Evolutionary conservation across 2,888 invertebrate genomes (phyloP).

Genomic region (Liodrosophila aerea): DNA sequence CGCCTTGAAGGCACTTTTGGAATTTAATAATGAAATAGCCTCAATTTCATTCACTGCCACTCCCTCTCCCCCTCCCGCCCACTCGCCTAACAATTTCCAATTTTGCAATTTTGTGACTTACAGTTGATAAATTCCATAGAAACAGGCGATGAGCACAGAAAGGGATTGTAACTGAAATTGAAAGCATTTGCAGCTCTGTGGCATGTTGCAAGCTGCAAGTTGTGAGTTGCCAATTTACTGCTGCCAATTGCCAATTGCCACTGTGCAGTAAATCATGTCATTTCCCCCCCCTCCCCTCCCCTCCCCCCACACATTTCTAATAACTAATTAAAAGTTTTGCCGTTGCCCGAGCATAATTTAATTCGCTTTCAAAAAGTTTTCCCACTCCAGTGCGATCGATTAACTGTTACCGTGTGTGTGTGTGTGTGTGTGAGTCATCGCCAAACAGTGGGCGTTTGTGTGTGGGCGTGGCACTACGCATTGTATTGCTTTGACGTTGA

Average conservation of each 20-base stretch:
- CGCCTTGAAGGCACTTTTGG: constrained; percentile 57
- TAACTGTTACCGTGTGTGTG: not conserved
- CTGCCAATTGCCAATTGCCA: constrained; percentile 34
- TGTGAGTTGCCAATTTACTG: constrained; percentile 24
- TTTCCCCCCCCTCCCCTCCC: too few species aligned
- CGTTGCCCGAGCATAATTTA: constrained; percentile 31
- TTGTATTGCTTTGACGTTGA: constrained; percentile 28
- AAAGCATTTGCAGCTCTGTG: constrained; percentile 23
- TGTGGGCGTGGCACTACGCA: constrained; percentile 4
- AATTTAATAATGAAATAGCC: constrained; percentile 78
- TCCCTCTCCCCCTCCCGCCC: not conserved
- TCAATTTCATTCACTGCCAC: constrained; percentile 33
- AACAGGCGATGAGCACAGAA: constrained; percentile 15
- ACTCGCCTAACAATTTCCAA: constrained; percentile 56
- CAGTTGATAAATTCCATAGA: constrained; percentile 66
- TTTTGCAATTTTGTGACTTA: constrained; percentile 62
- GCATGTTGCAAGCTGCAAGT: constrained; percentile 20
- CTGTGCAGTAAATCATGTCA: constrained; percentile 37
- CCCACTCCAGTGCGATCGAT: not conserved
- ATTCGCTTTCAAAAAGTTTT: constrained; percentile 42
- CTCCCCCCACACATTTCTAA: constrained; percentile 32
- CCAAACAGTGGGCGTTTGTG: not conserved
- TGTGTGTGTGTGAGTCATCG: constrained; percentile 4
- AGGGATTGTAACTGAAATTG: constrained; percentile 37
- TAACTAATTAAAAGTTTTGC: constrained; percentile 68